A percentile compares a stretch with the other conserved stretches of the same genome.
Evolutionary conservation across 2,888 invertebrate species (phyloP).

Genomic region (Augochlorella aurata): DNA sequence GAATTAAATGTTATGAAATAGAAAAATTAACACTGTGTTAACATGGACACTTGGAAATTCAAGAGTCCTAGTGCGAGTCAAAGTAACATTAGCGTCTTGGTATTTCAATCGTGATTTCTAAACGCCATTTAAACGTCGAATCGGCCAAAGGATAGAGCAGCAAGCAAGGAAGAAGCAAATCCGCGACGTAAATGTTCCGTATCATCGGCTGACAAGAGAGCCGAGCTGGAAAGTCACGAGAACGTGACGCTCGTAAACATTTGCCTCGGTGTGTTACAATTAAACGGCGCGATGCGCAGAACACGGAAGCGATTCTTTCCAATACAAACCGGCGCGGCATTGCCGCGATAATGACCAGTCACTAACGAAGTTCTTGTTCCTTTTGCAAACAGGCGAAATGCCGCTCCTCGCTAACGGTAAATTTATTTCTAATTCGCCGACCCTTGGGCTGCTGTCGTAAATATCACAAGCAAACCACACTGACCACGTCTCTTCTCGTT

Average conservation of each 20-base stretch:
- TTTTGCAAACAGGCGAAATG: conserved; percentile 21
- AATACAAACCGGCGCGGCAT: conserved; percentile 39
- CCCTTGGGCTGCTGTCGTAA: neutral
- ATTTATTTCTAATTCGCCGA: conserved; percentile 32
- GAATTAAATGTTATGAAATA: neutral
- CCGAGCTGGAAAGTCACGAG: conserved; percentile 7
- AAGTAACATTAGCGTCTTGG: neutral
- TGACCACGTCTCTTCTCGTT: neutral
- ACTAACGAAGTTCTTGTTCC: conserved; percentile 42
- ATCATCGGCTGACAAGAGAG: conserved; percentile 21
- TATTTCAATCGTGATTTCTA: neutral
- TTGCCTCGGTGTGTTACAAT: conserved; percentile 23
- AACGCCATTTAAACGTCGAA: neutral
- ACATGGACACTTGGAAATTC: neutral
- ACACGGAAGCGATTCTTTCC: conserved; percentile 46
- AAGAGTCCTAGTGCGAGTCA: neutral
- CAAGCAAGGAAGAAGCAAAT: neutral
- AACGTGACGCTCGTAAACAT: conserved; percentile 4
- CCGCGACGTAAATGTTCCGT: neutral
- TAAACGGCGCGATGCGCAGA: conserved; percentile 29
- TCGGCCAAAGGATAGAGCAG: neutral
- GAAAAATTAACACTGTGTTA: neutral
- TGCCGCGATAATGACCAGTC: conserved; percentile 34
- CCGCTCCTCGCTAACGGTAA: conserved; percentile 39
- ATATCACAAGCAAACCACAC: neutral